A percentile compares a stretch with the other conserved stretches of the same genome.
Evolutionary conservation across 2,797 vertebrate genomes (phyloP).

Genomic region (Microtus obscurus): DNA sequence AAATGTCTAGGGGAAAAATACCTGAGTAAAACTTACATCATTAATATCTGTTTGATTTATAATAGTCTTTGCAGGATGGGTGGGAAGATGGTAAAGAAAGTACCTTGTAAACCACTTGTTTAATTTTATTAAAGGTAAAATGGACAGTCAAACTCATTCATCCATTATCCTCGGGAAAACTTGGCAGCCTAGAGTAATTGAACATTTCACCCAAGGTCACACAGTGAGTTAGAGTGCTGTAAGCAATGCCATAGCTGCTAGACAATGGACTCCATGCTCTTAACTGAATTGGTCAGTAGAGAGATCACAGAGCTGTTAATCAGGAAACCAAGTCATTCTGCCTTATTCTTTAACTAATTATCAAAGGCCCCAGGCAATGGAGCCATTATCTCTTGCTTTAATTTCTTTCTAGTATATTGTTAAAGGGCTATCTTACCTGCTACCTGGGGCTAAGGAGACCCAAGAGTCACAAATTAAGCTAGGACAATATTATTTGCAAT

Average conservation of each 20-base stretch:
- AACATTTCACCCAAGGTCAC: conserved; percentile 62
- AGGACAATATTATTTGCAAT: not conserved
- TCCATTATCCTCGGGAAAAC: conserved; percentile 53
- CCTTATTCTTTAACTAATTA: conserved; percentile 46
- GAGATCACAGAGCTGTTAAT: conserved; percentile 48
- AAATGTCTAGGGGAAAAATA: not conserved
- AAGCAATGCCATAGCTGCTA: conserved; percentile 15
- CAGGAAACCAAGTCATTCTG: conserved; percentile 30
- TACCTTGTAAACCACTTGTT: conserved; percentile 44
- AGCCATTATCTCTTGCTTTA: conserved; percentile 15
- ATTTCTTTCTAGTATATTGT: not conserved
- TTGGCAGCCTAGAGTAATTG: conserved; percentile 52
- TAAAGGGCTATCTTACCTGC: not conserved
- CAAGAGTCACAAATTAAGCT: not conserved
- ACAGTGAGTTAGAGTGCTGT: conserved; percentile 49
- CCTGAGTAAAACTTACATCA: not conserved
- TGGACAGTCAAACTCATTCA: conserved; percentile 58
- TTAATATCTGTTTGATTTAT: not conserved
- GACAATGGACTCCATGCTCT: conserved; percentile 34
- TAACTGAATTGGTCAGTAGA: conserved; percentile 35
- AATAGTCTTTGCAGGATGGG: not conserved
- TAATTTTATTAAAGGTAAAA: conserved; percentile 69
- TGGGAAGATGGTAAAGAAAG: conserved; percentile 45
- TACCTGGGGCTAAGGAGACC: conserved; percentile 31
- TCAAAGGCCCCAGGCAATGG: not conserved